Evolutionary conservation across 2,888 invertebrate genomes (phyloP).

Genomic region (Meganola albula): DNA sequence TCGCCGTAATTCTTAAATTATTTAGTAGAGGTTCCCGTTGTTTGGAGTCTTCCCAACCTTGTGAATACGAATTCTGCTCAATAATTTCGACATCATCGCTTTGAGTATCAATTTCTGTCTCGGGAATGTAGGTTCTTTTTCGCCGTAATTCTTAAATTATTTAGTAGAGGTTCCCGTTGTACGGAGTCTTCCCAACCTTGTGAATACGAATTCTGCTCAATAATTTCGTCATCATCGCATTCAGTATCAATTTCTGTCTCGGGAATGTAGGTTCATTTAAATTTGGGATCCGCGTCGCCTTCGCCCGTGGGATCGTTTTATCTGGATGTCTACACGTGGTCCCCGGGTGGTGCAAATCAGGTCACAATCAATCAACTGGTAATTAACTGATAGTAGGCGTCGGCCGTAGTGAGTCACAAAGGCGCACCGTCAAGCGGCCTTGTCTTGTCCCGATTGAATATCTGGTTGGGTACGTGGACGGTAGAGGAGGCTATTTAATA

Average conservation of each 20-base stretch:
- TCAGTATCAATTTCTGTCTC: constrained; percentile 22
- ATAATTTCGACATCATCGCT: constrained; percentile 19
- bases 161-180: constrained; percentile 17
- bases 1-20: constrained; percentile 1
- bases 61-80: constrained; percentile 16
- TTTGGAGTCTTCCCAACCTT: constrained; percentile 17
- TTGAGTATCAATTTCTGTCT: constrained; percentile 22
- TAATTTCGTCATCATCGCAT: constrained; percentile 20
- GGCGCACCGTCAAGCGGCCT: too few relatives aligned
- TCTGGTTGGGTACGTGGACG: too few relatives aligned
- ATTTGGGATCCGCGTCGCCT: too few relatives aligned
- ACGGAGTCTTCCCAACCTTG: constrained; percentile 17
- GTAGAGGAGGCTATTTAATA: too few relatives aligned
- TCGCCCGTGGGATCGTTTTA: too few relatives aligned
- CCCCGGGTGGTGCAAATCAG: too few relatives aligned
- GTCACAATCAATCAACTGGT: too few relatives aligned
- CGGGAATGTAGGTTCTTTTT: constrained; percentile 21
- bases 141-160: constrained; percentile 1
- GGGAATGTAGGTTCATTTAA: constrained; percentile 22
- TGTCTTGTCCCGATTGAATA: too few relatives aligned
- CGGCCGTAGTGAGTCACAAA: too few relatives aligned
- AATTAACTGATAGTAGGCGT: too few relatives aligned
- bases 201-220: constrained; percentile 16
- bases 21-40: constrained; percentile 16
- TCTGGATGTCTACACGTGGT: too few relatives aligned